A percentile compares a stretch with the other conserved stretches of the same genome.
These are phyloP conservation scores for Caracal caracal DNA, from an alignment of 2,113 vertebrate genomes.

Conservation along the genomic window DNA sequence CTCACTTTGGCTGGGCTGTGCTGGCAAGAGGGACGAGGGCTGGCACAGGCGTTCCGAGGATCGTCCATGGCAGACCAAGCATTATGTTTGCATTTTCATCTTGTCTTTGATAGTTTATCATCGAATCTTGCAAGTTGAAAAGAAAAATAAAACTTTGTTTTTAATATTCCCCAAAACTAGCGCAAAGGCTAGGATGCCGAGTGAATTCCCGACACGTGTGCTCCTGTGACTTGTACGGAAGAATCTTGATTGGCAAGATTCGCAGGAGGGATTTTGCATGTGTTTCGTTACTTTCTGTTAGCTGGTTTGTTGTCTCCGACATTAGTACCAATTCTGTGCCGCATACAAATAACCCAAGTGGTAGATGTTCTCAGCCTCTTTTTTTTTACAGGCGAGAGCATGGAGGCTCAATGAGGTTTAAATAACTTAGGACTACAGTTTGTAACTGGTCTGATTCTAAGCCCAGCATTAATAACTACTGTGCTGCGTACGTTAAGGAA, in stretches of 20 bases:
- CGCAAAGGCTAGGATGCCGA: neutral
- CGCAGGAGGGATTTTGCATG: neutral
- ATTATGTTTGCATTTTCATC: neutral
- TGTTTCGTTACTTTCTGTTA: neutral
- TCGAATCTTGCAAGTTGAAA: neutral
- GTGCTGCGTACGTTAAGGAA: neutral
- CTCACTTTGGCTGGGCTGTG: neutral
- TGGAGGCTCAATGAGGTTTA: neutral
- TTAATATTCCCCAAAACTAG: neutral
- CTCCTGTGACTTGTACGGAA: neutral
- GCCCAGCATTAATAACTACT: neutral
- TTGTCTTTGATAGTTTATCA: neutral
- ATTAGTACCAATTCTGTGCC: neutral
- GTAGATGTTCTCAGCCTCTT: neutral
- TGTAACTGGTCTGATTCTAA: slow-evolving; percentile 5
- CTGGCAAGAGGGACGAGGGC: neutral
- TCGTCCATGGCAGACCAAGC: neutral
- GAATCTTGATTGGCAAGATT: slow-evolving; percentile 29
- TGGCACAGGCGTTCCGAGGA: neutral
- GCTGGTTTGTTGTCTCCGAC: neutral
- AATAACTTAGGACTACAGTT: neutral
- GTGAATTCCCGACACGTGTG: neutral
- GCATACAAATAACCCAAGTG: neutral
- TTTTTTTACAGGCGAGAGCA: neutral
- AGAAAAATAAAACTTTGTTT: slow-evolving; percentile 21